A percentile compares a stretch with the other conserved stretches of the same genome.
Conservation (phyloP, 2,113 vertebrate genomes). For the Cacatua alba region DNA sequence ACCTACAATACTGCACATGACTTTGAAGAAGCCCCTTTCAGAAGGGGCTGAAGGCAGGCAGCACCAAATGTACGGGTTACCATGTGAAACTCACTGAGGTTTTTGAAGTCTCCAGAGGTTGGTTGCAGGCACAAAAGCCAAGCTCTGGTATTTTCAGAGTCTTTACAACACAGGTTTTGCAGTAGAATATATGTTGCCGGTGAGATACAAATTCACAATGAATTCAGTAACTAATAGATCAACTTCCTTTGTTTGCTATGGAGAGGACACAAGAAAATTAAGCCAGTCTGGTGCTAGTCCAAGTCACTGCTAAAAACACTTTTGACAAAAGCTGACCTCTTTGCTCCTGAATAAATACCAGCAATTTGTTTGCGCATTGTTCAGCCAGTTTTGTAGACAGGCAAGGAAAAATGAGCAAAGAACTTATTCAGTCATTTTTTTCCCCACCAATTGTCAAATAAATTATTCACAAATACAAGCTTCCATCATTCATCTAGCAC, state of each 20-base stretch:
- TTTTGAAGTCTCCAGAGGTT: neutral
- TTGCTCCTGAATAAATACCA: conserved; percentile 55
- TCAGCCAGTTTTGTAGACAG: conserved; percentile 44
- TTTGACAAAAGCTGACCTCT: conserved; percentile 44
- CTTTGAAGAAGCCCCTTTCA: neutral
- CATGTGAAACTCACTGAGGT: neutral
- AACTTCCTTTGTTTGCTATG: conserved; percentile 64
- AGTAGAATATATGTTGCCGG: neutral
- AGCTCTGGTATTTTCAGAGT: neutral
- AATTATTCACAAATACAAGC: conserved; percentile 66
- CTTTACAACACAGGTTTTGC: neutral
- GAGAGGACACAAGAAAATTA: conserved; percentile 57
- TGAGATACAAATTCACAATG: neutral
- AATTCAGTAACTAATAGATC: conserved; percentile 38
- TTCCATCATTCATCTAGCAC: conserved; percentile 66
- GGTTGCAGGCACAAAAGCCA: neutral
- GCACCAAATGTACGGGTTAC: rapidly evolving
- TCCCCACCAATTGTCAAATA: conserved; percentile 64
- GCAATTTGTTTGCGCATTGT: conserved; percentile 37
- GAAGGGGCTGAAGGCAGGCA: neutral
- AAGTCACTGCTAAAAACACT: conserved; percentile 17
- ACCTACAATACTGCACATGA: rapidly evolving
- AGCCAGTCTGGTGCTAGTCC: conserved; percentile 52
- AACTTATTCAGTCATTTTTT: conserved; percentile 1
- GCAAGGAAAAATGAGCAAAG: conserved; percentile 30